These are phyloP conservation scores for Colinus virginianus DNA, from an alignment of 2,113 vertebrate genomes.

Conservation along the genomic window DNA sequence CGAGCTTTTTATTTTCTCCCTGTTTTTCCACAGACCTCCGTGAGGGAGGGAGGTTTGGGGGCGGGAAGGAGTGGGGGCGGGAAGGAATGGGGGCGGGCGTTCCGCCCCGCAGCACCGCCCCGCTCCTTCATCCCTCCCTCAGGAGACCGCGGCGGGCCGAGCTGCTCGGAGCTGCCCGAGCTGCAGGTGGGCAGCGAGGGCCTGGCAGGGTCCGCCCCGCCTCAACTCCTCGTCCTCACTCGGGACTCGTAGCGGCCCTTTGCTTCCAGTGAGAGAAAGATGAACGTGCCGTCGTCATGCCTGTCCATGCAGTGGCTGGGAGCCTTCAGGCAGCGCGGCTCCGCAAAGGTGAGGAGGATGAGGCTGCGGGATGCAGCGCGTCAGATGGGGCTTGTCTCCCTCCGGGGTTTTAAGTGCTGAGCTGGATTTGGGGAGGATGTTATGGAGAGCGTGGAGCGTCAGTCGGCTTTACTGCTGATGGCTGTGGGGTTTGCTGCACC, in stretches of 20 bases:
- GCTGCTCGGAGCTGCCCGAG: rapidly evolving
- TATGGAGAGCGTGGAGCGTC: not conserved
- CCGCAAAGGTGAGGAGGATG: not conserved
- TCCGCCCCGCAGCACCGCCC: not conserved
- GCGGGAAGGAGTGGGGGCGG: too few relatives aligned
- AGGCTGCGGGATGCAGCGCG: not conserved
- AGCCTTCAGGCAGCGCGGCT: not conserved
- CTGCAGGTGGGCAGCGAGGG: not conserved
- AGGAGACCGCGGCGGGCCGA: not conserved
- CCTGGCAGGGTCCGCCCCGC: too few relatives aligned
- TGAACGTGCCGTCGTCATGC: slow-evolving; percentile 3
- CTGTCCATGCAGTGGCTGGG: slow-evolving; percentile 25
- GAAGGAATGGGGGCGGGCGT: too few relatives aligned
- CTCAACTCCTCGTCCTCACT: too few relatives aligned
- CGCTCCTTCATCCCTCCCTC: rapidly evolving
- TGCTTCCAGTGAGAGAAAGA: not conserved
- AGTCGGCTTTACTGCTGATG: not conserved
- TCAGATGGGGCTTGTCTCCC: not conserved
- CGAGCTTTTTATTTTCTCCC: not conserved
- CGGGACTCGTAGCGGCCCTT: not conserved
- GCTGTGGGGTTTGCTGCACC: not conserved
- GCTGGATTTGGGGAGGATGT: not conserved
- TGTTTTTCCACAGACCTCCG: not conserved
- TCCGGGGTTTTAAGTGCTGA: not conserved
- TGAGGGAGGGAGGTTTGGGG: too few relatives aligned